These are phyloP conservation scores for Nematostella vectensis DNA, from an alignment of 92 coral and sea anemone genomes.

Conservation along the genomic window DNA sequence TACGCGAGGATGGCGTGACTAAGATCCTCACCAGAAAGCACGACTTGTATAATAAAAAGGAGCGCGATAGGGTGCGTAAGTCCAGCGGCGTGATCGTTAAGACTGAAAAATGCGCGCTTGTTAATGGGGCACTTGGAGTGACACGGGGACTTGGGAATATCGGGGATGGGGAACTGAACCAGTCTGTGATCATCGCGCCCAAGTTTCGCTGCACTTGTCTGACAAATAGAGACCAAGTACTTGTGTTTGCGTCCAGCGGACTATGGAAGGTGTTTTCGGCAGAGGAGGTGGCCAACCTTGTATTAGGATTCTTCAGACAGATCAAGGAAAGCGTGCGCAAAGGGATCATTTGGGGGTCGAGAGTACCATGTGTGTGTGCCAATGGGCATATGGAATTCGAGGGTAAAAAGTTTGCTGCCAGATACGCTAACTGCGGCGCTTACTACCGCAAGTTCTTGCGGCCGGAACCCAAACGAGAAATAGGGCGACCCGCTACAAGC, in stretches of 20 bases:
- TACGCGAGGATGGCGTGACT: conserved; percentile 64
- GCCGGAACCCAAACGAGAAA: conserved; percentile 8
- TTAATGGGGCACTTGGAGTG: conserved; percentile 85
- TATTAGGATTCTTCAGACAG: conserved; percentile 78
- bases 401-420: conserved; percentile 9
- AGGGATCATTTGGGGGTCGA: conserved; percentile 4
- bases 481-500: conserved; percentile 2
- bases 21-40: conserved; percentile 75
- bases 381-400: conserved; percentile 18
- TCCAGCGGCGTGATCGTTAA: conserved; percentile 80
- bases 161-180: conserved; percentile 73
- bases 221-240: conserved; percentile 53
- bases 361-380: conserved; percentile 7
- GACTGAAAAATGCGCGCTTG: conserved; percentile 83
- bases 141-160: conserved; percentile 96
- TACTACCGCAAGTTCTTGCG: conserved; percentile 14
- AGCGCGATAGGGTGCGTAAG: conserved; percentile 81
- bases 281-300: conserved; percentile 64
- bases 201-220: conserved; percentile 40
- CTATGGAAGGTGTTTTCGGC: conserved; percentile 80
- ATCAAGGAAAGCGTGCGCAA: conserved; percentile 32
- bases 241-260: conserved; percentile 85
- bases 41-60: conserved; percentile 87
- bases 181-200: conserved; percentile 85
- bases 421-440: conserved; percentile 3